Evolutionary conservation across 2,888 invertebrate species (phyloP).

Genomic region (Sphaerophoria taeniata): DNA sequence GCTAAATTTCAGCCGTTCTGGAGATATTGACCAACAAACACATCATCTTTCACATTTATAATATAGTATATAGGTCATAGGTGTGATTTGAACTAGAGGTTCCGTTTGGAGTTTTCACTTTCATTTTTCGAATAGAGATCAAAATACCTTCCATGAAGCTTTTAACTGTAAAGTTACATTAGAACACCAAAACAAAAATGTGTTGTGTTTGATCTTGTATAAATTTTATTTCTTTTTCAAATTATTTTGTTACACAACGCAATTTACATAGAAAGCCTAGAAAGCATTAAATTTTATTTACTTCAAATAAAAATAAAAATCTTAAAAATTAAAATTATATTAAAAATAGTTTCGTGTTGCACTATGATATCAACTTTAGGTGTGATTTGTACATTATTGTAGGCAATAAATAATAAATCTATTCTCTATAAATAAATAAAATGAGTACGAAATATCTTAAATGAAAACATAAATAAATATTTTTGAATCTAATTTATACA

Average conservation of each 20-base stretch:
- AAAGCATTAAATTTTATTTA: slow-evolving; percentile 54
- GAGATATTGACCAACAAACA: too few species aligned
- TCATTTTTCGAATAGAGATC: too few species aligned
- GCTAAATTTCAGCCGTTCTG: too few species aligned
- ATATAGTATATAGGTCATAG: too few species aligned
- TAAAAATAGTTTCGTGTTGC: slow-evolving; percentile 60
- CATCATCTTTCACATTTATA: too few species aligned
- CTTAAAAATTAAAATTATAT: slow-evolving; percentile 3
- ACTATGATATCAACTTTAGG: slow-evolving; percentile 57
- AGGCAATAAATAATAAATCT: slow-evolving; percentile 19
- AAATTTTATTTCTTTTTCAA: slow-evolving; percentile 59
- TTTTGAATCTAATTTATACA: slow-evolving; percentile 24
- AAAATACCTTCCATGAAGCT: too few species aligned
- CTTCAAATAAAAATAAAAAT: slow-evolving; percentile 15
- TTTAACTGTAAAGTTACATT: too few species aligned
- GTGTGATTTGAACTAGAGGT: too few species aligned
- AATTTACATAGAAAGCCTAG: slow-evolving; percentile 69
- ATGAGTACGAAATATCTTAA: not conserved
- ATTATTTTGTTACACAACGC: slow-evolving; percentile 63
- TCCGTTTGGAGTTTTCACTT: too few species aligned
- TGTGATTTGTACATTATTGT: slow-evolving; percentile 54
- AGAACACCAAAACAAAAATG: not conserved
- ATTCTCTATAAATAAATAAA: not conserved
- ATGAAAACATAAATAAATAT: slow-evolving; percentile 1
- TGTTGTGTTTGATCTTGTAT: slow-evolving; percentile 42